Base-by-base conservation (phyloP, 2,888 invertebrate species). In the Xylophagus ater region DNA sequence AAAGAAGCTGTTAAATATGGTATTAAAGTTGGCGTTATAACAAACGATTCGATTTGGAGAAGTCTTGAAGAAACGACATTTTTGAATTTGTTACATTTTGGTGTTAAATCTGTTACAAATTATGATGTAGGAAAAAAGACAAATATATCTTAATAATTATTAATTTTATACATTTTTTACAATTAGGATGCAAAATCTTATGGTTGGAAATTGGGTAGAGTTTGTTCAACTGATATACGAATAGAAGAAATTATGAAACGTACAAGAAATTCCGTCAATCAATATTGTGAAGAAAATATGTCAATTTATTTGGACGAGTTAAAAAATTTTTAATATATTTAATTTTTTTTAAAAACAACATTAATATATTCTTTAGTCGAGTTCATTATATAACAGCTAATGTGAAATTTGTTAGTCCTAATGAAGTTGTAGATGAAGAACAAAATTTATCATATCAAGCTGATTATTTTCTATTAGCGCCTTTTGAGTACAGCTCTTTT, bases 1-100 rank as follows among this genome's bases (percentile, higher is more conserved):
- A 90, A 90, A 65, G 85, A 87, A 62, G 81, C 84, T 0, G 70
- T 76, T 9, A 70, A 68, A 51, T 67, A 76, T 21, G 84, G 84
- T 9, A 83, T 81, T 9, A 77, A 74, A 56, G 86, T 85, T 1
- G 78, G 81, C 0, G 83, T 86, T 17, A 20, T 42, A 15, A 35
- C 31, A 9, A 18, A 25, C 13, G n/a, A n/a, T n/a, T n/a, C n/a
- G n/a, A n/a, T n/a, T n/a, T n/a, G n/a, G n/a, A 9, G 13, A 10
- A 14, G 23, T 3, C 12, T 42, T 7, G 18, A 38, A 21, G 24
- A 24, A 9, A 24, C 8, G 1, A 13, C 18, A 1, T 38, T 42
- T 25, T 19, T 42, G 19, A 29, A 42, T 14, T 24, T 32, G n/a
- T 20, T 42, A 4, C 20, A 39, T 28, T 9, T 39, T 31, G 8